A percentile compares a stretch with the other conserved stretches of the same genome.
Evolutionary conservation across 2,888 invertebrate species (phyloP).

Genomic region (Biston betularia): DNA sequence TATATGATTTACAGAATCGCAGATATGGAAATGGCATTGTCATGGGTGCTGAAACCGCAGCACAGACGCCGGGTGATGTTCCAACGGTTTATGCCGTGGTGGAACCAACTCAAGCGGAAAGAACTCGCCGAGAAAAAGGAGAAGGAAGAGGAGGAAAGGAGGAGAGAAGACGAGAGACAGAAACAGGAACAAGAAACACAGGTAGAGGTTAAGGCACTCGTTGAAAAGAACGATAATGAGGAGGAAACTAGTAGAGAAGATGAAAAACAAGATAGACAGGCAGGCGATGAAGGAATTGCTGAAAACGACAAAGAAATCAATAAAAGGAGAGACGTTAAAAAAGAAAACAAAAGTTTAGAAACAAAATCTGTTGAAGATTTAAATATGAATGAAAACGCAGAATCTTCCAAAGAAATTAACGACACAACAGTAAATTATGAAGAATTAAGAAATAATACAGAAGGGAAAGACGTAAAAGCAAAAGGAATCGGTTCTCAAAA

Average conservation of each 20-base stretch:
- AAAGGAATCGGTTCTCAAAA: not conserved
- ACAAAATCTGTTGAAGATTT: not conserved
- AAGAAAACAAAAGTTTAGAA: not conserved
- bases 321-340: not conserved
- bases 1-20: slow-evolving; percentile 72
- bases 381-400: not conserved
- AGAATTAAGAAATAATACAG: not conserved
- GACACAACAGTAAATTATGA: not conserved
- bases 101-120: slow-evolving; percentile 73
- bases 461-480: not conserved
- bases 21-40: slow-evolving; percentile 78
- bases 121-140: slow-evolving; percentile 71
- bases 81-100: slow-evolving; percentile 82
- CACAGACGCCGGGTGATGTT: slow-evolving; percentile 81
- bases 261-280: not conserved
- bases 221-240: slow-evolving; percentile 54
- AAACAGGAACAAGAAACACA: slow-evolving; percentile 13
- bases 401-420: not conserved
- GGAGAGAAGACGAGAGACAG: slow-evolving; percentile 27
- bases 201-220: slow-evolving; percentile 53
- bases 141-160: slow-evolving; percentile 51
- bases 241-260: slow-evolving; percentile 1
- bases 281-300: not conserved
- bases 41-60: slow-evolving; percentile 81
- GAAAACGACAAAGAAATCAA: not conserved